A percentile compares a stretch with the other conserved stretches of the same genome.
These are phyloP conservation scores for Campoplex capitator DNA, from an alignment of 2,888 invertebrate species.

Conservation along the genomic window DNA sequence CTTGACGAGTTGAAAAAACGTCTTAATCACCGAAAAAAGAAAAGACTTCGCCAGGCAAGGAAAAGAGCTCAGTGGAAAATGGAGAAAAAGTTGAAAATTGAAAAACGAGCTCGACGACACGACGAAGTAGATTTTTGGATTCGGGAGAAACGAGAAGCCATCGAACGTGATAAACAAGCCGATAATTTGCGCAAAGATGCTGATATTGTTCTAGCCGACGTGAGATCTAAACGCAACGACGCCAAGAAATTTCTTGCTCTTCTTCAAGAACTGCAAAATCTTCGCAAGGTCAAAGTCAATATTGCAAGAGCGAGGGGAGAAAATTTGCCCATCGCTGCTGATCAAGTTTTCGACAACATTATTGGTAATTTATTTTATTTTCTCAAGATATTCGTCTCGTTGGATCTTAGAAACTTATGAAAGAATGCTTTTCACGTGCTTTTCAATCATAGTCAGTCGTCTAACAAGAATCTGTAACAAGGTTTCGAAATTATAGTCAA, in stretches of 20 bases:
- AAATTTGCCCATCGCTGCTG: constrained; percentile 85
- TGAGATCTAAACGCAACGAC: constrained; percentile 89
- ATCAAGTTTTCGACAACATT: constrained; percentile 86
- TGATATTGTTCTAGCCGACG: constrained; percentile 89
- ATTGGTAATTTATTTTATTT: constrained; percentile 85
- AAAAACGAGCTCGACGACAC: constrained; percentile 86
- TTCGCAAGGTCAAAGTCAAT: constrained; percentile 88
- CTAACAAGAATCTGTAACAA: too few species aligned
- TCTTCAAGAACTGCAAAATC: constrained; percentile 88
- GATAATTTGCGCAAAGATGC: constrained; percentile 89
- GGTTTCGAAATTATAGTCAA: too few species aligned
- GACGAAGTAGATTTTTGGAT: constrained; percentile 89
- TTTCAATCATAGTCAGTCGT: too few species aligned
- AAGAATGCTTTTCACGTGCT: background rate
- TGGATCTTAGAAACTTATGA: constrained; percentile 43
- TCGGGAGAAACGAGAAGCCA: constrained; percentile 88
- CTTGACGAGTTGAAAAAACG: constrained; percentile 76
- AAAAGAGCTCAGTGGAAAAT: constrained; percentile 85
- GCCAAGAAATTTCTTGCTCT: constrained; percentile 88
- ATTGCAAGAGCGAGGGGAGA: constrained; percentile 89
- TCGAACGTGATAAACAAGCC: constrained; percentile 88
- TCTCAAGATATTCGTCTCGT: background rate
- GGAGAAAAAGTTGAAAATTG: constrained; percentile 83
- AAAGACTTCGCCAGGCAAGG: constrained; percentile 85
- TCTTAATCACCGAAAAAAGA: constrained; percentile 82